Evolutionary conservation across 2,797 vertebrate species (phyloP), one percentile per base, ranked within the genome.

Genomic region (Parauchenoglanis ngamensis): DNA sequence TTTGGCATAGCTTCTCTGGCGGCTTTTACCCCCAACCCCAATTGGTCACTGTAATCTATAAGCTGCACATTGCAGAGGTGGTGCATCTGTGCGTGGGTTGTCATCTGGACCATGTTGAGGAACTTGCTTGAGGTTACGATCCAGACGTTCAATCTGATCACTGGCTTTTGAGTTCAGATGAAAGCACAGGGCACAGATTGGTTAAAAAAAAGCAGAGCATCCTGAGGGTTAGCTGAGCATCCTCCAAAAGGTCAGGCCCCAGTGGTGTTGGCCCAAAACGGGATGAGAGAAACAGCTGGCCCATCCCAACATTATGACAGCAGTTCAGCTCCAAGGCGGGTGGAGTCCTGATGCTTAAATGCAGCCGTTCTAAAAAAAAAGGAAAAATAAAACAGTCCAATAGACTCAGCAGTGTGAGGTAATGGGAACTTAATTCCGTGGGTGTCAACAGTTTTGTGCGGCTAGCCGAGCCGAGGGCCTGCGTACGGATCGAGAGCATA

Each of bases 351-450:
- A 67, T 90, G 94, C 93, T 91, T 95, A 95, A 94, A 94, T 95
- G 94, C 92, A 88, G 92, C 90, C 90, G 92, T 94, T 92, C 90
- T 90, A 93, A 86, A 88, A 89, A 82, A 65, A 82, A 75, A 40
- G 59, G 11, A 87, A 86, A 88, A 85, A 83, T 52, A 83, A 92
- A 94, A 93, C 89, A 91, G 84, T 87, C 92, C 12, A 90, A 94
- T 92, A 93, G 93, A 91, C 92, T 92, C 90, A 85, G 59, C 85
- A 78, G 88, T 49, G 93, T 96, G 95, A 96, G 93, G 94, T 96
- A 95, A 96, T 96, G 95, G 95, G 95, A 95, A 95, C 93, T 95
- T 92, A 93, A 93, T 94, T 95, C 94, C 92, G 93, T 94, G 95
- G 95, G 95, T 95, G 95, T 95, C 94, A 94, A 95, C 94, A 93